phyloP scores from a whole-genome alignment of 2,888 invertebrate genomes.

The Drosophila anomelani region DNA sequence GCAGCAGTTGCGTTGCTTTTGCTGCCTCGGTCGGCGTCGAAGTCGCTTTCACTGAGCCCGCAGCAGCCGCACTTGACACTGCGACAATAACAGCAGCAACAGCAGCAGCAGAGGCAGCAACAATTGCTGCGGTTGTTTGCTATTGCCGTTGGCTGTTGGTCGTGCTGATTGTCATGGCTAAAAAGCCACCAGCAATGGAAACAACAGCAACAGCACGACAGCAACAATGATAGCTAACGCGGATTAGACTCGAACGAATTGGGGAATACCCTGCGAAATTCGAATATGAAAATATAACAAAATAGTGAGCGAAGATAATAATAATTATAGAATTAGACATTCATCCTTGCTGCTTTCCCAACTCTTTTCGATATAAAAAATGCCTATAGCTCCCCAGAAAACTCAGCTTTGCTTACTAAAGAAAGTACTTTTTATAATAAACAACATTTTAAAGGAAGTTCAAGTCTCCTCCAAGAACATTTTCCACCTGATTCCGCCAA shows the following conservation, averaged over 20 bases:
- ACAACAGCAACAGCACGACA: conserved; percentile 21
- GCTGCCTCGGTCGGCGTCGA: conserved; percentile 54
- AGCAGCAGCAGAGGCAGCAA: conserved; percentile 39
- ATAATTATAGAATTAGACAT: background rate
- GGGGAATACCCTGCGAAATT: conserved; percentile 14
- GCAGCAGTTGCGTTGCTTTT: conserved; percentile 16
- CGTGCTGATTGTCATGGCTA: conserved; percentile 76
- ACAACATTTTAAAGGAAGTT: background rate
- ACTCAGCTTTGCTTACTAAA: fast-evolving
- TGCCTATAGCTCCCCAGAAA: fast-evolving
- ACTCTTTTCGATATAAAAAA: background rate
- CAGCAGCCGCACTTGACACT: conserved; percentile 73
- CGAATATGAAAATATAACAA: too few species aligned
- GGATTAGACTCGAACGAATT: conserved; percentile 13
- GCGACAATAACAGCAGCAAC: conserved; percentile 59
- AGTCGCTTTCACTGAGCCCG: conserved; percentile 69
- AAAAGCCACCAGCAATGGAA: conserved; percentile 64
- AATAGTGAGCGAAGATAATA: background rate
- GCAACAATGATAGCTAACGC: conserved; percentile 17
- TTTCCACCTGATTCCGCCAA: background rate
- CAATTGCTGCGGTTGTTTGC: conserved; percentile 74
- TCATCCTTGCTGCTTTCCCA: too few species aligned
- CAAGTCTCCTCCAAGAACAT: conserved; percentile 11
- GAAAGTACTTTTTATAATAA: background rate
- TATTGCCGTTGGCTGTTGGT: conserved; percentile 72